Base-by-base conservation (phyloP, 1,140 invertebrate genomes). In the Scaptomyza montana region DNA sequence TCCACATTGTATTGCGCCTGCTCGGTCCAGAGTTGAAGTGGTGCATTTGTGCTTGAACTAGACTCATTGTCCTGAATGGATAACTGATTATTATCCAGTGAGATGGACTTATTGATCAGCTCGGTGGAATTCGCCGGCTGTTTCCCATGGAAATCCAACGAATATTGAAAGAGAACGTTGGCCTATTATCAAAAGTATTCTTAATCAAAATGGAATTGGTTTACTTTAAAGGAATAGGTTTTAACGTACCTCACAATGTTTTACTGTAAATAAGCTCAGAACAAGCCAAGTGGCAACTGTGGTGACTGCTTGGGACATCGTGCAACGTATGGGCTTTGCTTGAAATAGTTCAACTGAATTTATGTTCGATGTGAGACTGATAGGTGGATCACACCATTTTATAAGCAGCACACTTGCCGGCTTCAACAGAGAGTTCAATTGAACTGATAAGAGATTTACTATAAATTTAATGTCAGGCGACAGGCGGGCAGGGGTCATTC, bases 111-210 rank as follows among this genome's bases (percentile, higher is more conserved):
- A 28, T 81, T 54, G 5, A 87, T 54, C 4, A 39, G 28, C 0
- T 73, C 74, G 0, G 49, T 51, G 6, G 50, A 21, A 39, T 89
- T 82, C 5, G 45, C 10, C 1, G 70, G 78, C 30, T 78, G 41
- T 9, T 82, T 82, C 2, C 79, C 75, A 53, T 71, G 39, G 30
- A 87, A 89, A 46, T 87, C 79, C 54, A 87, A 16, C 1, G 82
- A 25, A 30, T 89, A 82, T 33, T 84, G 75, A 13, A 87, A 87
- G 3, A 61, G 45, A 5, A 79, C 55, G 13, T 76, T 82, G 4
- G 62, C 72, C 84, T 86, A 50, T 6, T 66, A 55, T 9, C 8
- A 2, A 36, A 36, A 36, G 33, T 36, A 9, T 36, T 36, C 1
- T 36, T 36, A 10, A 2, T 36, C 33, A 36, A 25, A 25, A 25